Evolutionary conservation across 1,140 invertebrate genomes (phyloP), one percentile per base, ranked within the genome.

Genomic region (Drosophila ercepeae): DNA sequence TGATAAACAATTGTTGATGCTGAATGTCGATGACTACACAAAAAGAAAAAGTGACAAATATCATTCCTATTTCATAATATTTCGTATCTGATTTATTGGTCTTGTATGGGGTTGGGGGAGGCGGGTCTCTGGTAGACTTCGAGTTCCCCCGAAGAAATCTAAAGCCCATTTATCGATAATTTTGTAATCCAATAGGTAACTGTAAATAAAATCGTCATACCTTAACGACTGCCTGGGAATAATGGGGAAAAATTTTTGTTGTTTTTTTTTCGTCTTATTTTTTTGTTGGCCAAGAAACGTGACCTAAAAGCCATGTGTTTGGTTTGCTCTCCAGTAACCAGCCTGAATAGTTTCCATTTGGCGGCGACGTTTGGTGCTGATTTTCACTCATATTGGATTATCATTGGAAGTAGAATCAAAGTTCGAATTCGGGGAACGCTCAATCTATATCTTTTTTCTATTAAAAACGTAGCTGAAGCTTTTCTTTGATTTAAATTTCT

Each of bases 1-100:
- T 86, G 82, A 86, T 86, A 86, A 86, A 86, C 82, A 88, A 86
- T 77, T 72, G 81, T 68, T 75, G 78, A 88, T 78, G 73, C 60
- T 72, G 63, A 59, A 50, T 53, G 57, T 58, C 59, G 65, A 53
- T 77, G 53, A 68, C 52, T 76, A 57, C 29, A 59, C 67, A 44
- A 61, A 52, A 39, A 9, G 6, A 41, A 25, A 16, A 41, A 36
- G 0, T 1, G 4, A 39, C 13, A 18, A 16, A 41, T 8, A 9
- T 9, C 8, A 27, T n/a, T 32, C 3, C 11, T 32, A 32, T 32
- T 32, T 32, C 29, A n/a, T 32, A 32, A 32, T 32, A 32, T 32
- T 32, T 11, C 3, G 29, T 32, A 32, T 32, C 11, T 9, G 8
- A 32, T 9, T 3, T 29, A n/a, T n/a, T n/a, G n/a, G n/a, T n/a